Evolutionary conservation across 2,113 vertebrate genomes (phyloP).

Genomic region (Mionectes macconnelli): DNA sequence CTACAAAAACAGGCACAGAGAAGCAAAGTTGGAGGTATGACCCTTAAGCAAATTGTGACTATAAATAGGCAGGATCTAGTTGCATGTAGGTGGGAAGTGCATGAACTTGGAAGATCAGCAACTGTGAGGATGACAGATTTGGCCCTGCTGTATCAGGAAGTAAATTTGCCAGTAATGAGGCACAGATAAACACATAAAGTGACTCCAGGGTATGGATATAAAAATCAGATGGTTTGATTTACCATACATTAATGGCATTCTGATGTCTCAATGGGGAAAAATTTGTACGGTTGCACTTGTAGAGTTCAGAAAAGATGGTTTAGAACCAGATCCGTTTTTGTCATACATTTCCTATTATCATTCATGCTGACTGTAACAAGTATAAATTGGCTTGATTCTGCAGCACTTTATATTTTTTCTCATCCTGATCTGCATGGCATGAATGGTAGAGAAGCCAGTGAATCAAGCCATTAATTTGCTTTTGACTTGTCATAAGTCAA

Average conservation of each 20-base stretch:
- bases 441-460: neutral
- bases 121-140: neutral
- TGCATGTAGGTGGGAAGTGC: neutral
- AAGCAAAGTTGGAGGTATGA: neutral
- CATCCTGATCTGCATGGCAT: neutral
- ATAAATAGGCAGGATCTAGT: neutral
- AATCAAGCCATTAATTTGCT: neutral
- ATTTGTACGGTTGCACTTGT: neutral
- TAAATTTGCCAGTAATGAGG: conserved; percentile 1
- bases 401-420: neutral
- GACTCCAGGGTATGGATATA: neutral
- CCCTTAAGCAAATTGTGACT: neutral
- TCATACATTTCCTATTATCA: neutral
- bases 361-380: neutral
- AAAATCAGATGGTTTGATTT: neutral
- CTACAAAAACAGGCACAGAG: neutral
- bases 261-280: neutral
- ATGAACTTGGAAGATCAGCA: neutral
- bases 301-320: neutral
- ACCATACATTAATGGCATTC: neutral
- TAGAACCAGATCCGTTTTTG: neutral
- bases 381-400: neutral
- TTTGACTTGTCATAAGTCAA: neutral
- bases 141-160: neutral
- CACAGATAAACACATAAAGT: neutral